Conservation (phyloP, 2,888 invertebrate genomes). For the Drosophila phalerata region DNA sequence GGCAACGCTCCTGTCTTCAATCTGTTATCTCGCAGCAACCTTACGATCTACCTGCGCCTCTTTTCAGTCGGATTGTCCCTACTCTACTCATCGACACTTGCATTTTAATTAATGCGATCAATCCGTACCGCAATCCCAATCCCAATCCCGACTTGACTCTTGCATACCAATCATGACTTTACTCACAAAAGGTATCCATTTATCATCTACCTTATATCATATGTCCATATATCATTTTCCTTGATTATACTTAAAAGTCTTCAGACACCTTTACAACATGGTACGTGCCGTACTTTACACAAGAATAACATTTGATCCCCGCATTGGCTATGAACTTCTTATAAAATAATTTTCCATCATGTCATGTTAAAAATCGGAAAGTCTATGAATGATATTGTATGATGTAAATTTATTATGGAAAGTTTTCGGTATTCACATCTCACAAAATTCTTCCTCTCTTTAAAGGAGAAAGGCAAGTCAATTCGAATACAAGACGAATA, state of each 20-base stretch:
- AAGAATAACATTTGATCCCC: background rate
- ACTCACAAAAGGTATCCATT: slow-evolving; percentile 3
- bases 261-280: slow-evolving; percentile 14
- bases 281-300: slow-evolving; percentile 20
- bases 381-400: background rate
- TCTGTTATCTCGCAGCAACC: background rate
- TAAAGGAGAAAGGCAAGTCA: no score
- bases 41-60: background rate
- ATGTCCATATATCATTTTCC: slow-evolving; percentile 7
- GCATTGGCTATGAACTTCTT: background rate
- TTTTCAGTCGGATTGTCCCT: background rate
- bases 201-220: background rate
- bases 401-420: no score
- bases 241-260: background rate
- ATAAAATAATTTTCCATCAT: background rate
- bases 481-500: no score
- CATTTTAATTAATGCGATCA: slow-evolving; percentile 57
- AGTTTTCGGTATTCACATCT: no score
- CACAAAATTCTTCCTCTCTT: no score
- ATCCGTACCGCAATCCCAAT: slow-evolving; percentile 16
- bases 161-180: slow-evolving; percentile 9
- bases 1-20: background rate
- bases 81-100: slow-evolving; percentile 27
- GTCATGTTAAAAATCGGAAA: background rate
- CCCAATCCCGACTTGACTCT: slow-evolving; percentile 7